A percentile compares a stretch with the other conserved stretches of the same genome.
These are phyloP conservation scores for Lytechinus pictus DNA, from an alignment of 35 echinoderm and acorn worm genomes.

Conservation along the genomic window DNA sequence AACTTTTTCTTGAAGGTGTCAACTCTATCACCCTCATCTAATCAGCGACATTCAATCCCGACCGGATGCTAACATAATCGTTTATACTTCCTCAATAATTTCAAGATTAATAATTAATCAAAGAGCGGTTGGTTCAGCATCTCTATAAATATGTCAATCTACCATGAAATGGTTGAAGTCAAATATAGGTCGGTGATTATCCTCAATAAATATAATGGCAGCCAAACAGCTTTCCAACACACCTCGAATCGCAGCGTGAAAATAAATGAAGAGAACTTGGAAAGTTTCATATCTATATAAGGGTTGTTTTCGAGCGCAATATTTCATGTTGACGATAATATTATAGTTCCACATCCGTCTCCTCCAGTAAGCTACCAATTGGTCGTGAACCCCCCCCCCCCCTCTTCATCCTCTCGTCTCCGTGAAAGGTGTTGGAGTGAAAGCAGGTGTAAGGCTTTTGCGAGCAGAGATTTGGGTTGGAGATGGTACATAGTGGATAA, in stretches of 20 bases:
- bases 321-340: neutral
- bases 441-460: neutral
- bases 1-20: no score
- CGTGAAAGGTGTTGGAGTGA: neutral
- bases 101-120: no score
- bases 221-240: neutral
- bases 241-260: neutral
- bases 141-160: neutral
- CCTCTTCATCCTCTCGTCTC: neutral
- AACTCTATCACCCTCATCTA: no score
- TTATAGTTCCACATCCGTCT: no score
- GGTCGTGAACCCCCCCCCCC: neutral
- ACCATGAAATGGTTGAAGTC: no score
- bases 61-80: no score
- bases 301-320: neutral
- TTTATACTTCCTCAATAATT: no score
- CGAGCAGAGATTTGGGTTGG: neutral
- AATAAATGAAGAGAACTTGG: neutral
- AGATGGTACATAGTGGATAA: no score
- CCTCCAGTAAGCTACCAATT: no score
- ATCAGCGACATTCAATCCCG: no score
- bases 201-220: neutral
- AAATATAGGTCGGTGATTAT: neutral
- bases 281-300: neutral
- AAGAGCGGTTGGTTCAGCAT: neutral